These are phyloP conservation scores for Bradypodion ventrale DNA, from an alignment of 2,797 vertebrate species.

Conservation along the genomic window DNA sequence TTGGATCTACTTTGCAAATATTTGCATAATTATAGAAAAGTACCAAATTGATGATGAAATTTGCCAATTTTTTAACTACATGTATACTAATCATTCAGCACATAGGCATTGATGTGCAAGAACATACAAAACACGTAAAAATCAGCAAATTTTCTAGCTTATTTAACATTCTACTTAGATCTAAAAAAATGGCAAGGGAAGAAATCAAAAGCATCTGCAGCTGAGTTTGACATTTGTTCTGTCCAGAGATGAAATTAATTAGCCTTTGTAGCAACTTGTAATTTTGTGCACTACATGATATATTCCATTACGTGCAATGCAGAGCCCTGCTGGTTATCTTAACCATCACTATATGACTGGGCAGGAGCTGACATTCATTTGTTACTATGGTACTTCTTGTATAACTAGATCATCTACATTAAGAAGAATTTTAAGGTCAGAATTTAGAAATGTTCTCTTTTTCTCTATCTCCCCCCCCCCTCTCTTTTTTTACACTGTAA, in stretches of 20 bases:
- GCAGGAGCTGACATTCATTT: not conserved
- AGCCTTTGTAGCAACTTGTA: not conserved
- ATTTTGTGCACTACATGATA: not conserved
- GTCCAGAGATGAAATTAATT: not conserved
- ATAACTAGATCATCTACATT: not conserved
- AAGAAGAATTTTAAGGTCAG: too few species aligned
- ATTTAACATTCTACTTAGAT: too few species aligned
- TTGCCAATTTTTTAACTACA: not conserved
- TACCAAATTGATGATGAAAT: not conserved
- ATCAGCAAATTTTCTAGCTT: too few species aligned
- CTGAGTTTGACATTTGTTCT: not conserved
- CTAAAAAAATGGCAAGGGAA: not conserved
- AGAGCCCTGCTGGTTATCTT: constrained; percentile 21
- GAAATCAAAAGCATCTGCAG: constrained; percentile 9
- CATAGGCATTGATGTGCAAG: not conserved
- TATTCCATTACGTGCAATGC: not conserved
- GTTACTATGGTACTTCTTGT: not conserved
- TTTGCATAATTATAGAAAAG: not conserved
- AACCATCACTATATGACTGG: constrained; percentile 14
- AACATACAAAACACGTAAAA: too few species aligned
- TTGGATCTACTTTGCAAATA: not conserved
- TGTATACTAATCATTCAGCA: not conserved
- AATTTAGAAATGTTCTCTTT: too few species aligned
- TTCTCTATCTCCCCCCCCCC: too few species aligned
- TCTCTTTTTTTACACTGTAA: not conserved